Evolutionary conservation across 1,140 invertebrate species (phyloP).

Genomic region (Drusus annulatus): DNA sequence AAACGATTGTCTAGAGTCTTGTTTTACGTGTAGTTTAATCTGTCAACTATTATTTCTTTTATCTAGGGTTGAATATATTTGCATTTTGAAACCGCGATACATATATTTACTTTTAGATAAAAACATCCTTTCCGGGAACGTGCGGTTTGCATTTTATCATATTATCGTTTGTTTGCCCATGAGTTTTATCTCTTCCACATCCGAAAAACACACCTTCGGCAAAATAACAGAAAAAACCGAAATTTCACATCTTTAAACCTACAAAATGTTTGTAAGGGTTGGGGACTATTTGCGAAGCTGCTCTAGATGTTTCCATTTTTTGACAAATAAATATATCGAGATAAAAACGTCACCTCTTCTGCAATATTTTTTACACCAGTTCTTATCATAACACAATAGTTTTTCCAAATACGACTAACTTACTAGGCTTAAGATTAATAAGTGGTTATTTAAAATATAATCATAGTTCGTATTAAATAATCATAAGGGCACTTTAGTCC

Average conservation of each 20-base stretch:
- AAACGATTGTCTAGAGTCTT: no score
- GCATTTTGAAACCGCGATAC: slow-evolving; percentile 44
- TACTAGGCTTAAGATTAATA: no score
- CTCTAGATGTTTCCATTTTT: no score
- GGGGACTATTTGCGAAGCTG: slow-evolving; percentile 40
- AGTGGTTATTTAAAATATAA: no score
- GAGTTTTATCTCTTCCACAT: slow-evolving; percentile 35
- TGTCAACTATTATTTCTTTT: slow-evolving; percentile 10
- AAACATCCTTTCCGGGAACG: slow-evolving; percentile 34
- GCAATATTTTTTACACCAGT: no score
- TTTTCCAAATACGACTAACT: no score
- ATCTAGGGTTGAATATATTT: slow-evolving; percentile 37
- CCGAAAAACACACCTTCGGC: slow-evolving; percentile 35
- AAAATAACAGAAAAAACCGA: slow-evolving; percentile 13
- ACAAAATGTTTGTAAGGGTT: slow-evolving; percentile 41
- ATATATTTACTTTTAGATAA: slow-evolving; percentile 39
- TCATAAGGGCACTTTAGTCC: no score
- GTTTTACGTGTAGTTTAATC: not conserved
- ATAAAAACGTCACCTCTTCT: no score
- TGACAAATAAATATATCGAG: no score
- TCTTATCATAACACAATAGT: no score
- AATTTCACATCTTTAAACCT: slow-evolving; percentile 13
- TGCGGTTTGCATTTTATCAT: slow-evolving; percentile 33
- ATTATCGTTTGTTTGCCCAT: slow-evolving; percentile 13
- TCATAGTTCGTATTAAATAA: no score